Base-by-base conservation (phyloP, 2,113 vertebrate species). In the Zapus hudsonius region DNA sequence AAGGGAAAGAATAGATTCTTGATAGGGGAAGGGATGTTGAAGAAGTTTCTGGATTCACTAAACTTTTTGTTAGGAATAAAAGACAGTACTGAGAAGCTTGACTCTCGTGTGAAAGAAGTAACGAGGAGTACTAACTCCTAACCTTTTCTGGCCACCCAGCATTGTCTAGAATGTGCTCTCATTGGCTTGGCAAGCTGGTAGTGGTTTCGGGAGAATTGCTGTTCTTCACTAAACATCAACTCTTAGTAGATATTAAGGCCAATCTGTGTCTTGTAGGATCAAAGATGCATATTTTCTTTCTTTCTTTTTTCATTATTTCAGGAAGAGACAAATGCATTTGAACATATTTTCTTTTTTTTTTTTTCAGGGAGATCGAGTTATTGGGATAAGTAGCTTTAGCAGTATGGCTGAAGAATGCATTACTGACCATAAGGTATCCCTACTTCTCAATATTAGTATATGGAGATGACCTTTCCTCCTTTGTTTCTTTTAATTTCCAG, bases 281-380 rank as follows among this genome's bases (percentile, higher is more conserved):
- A 66, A 86, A 90, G 78, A 38, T 63, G 75, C 67, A n/a, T 29
- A 33, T 88, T 92, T 94, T 66, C 64, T 59, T 93, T 73, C 8
- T 64, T 83, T 75, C n/a, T n/a, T n/a, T 63, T 76, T 33, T 52
- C 52, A 52, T 61, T 67, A 67, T 83, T 55, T 85, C 10, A 57
- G 25, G 63, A 74, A 94, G 75, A 59, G 9, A 36, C 29, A 40
- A 64, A 23, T 69, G 25, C 31, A 91, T 76, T 55, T 81, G 90
- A 87, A 91, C 38, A 4, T 33, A 40, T 20, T 52, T 63, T 61
- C 9, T 55, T 84, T 96, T 96, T 55, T 84, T 96, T 96, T 81
- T 79, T 40, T 89, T 82, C 94, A 97, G 96, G 96, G 97, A 70
- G 92, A 94, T 76, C 72, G 85, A 52, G 96, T 94, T 17, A 93